phyloP scores from a whole-genome alignment of 2,113 vertebrate genomes.

The Ariopsis seemanni region DNA sequence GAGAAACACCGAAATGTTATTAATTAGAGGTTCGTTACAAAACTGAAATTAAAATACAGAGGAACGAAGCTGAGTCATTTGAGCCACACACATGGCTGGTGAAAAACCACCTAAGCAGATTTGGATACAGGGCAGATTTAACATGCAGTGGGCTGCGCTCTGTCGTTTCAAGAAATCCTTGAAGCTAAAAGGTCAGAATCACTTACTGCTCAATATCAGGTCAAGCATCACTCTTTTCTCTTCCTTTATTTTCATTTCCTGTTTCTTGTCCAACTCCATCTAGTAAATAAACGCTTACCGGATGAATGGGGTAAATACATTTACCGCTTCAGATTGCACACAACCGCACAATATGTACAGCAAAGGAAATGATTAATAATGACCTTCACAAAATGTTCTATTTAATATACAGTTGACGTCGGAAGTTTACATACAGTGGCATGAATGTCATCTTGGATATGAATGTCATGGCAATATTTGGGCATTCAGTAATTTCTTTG shows the following conservation, averaged over 20 bases:
- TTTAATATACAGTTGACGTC: neutral
- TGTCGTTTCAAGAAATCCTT: slow-evolving; percentile 18
- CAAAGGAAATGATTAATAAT: neutral
- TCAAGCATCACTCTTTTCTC: slow-evolving; percentile 6
- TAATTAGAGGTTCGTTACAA: neutral
- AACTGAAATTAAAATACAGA: neutral
- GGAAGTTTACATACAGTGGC: too few species aligned
- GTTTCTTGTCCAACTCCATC: neutral
- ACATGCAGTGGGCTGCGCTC: neutral
- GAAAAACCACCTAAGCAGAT: neutral
- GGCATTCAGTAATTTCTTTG: too few species aligned
- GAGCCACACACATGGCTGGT: neutral
- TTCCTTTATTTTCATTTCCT: slow-evolving; percentile 8
- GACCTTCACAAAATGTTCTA: neutral
- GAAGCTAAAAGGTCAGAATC: slow-evolving; percentile 30
- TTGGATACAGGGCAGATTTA: slow-evolving; percentile 6
- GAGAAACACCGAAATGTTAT: neutral
- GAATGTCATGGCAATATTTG: too few species aligned
- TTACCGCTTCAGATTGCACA: neutral
- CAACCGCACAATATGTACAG: neutral
- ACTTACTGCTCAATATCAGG: slow-evolving; percentile 6
- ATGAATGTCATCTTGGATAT: too few species aligned
- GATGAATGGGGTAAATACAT: neutral
- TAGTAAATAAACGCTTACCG: slow-evolving; percentile 12
- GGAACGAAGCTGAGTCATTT: neutral